Percentiles rank a stretch among this genome's conserved stretches.
Conservation (phyloP, 2,113 vertebrate genomes). For the Rostratula benghalensis region DNA sequence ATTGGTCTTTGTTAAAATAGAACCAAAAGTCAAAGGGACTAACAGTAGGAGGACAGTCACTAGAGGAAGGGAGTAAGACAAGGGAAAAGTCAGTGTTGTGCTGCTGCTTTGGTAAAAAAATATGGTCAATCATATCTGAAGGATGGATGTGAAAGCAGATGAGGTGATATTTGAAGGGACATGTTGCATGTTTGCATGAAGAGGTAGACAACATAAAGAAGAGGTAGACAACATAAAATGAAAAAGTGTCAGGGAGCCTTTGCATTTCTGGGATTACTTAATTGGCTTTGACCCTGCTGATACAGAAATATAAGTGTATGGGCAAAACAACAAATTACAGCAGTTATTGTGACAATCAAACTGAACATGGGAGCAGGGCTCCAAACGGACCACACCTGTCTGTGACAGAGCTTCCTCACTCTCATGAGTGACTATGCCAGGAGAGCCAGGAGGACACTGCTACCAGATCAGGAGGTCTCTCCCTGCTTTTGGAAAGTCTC, state of each 20-base stretch:
- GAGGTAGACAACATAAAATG: not conserved
- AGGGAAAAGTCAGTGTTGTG: not conserved
- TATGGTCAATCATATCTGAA: not conserved
- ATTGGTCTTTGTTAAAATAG: not conserved
- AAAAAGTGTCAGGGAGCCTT: not conserved
- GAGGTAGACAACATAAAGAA: not conserved
- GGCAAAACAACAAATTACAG: not conserved
- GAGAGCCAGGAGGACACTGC: rapidly evolving
- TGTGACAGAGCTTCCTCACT: not conserved
- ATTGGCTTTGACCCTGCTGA: not conserved
- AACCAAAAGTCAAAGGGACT: not conserved
- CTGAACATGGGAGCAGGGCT: not conserved
- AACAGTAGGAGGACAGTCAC: not conserved
- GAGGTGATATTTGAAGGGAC: not conserved
- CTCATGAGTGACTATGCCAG: not conserved
- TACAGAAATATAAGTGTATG: not conserved
- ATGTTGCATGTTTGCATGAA: not conserved
- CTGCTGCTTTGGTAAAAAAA: not conserved
- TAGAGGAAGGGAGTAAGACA: not conserved
- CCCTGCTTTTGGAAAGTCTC: not conserved
- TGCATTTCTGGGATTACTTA: not conserved
- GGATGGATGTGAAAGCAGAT: not conserved
- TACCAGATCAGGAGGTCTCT: not conserved
- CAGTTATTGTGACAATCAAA: not conserved
- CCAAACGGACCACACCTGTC: not conserved